phyloP scores from a whole-genome alignment of 2,797 vertebrate species.

The Odontamblyopus rebecca region DNA sequence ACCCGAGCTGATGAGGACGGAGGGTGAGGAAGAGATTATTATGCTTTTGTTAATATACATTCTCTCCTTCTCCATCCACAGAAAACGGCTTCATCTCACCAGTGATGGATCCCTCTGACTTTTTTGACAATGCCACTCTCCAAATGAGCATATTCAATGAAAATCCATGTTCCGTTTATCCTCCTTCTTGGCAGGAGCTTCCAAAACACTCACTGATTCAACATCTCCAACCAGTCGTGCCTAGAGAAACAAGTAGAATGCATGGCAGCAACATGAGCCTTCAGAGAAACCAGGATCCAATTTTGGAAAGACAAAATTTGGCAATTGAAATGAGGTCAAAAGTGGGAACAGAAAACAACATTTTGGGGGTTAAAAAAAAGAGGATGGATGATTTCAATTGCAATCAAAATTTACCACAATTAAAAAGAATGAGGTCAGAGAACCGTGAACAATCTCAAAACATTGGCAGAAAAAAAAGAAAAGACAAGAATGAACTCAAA shows the following conservation, averaged over 20 bases:
- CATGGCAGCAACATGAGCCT: slow-evolving; percentile 45
- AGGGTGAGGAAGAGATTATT: too few species aligned
- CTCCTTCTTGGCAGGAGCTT: slow-evolving; percentile 51
- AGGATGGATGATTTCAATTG: slow-evolving; percentile 52
- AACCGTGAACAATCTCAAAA: slow-evolving; percentile 39
- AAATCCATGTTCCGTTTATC: slow-evolving; percentile 61
- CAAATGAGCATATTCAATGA: slow-evolving; percentile 65
- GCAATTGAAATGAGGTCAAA: slow-evolving; percentile 35
- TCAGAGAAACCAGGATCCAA: slow-evolving; percentile 46
- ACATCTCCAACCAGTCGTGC: slow-evolving; percentile 67
- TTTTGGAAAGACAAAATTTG: slow-evolving; percentile 43
- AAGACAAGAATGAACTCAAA: slow-evolving; percentile 79
- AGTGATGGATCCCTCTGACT: slow-evolving; percentile 78
- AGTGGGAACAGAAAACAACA: not conserved
- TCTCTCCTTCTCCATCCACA: not conserved
- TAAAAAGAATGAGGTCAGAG: slow-evolving; percentile 75
- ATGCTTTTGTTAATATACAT: not conserved
- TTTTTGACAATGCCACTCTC: slow-evolving; percentile 68
- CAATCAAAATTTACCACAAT: slow-evolving; percentile 66
- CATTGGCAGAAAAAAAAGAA: slow-evolving; percentile 58
- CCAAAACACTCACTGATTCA: slow-evolving; percentile 74
- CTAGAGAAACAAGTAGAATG: slow-evolving; percentile 61
- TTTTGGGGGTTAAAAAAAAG: slow-evolving; percentile 55
- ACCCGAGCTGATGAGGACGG: too few species aligned
- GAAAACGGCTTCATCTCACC: not conserved